A percentile compares a stretch with the other conserved stretches of the same genome.
phyloP scores from a whole-genome alignment of 1,140 invertebrate species.

The Grapholita molesta region DNA sequence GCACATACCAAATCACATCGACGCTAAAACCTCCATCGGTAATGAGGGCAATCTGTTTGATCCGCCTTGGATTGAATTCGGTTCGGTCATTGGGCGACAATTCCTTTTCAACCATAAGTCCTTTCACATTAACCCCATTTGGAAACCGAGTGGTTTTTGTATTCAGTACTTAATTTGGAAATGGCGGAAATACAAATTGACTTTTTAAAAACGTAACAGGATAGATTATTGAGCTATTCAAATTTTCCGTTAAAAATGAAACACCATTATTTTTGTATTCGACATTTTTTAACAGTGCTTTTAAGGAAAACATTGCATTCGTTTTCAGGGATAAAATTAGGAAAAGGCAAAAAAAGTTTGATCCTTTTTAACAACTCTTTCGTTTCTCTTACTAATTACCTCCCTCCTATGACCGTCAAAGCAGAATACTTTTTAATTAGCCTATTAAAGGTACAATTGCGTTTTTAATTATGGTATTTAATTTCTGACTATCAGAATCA shows the following conservation, averaged over 20 bases:
- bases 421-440: no score
- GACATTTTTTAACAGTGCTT: background rate
- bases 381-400: no score
- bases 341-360: no score
- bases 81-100: conserved; percentile 32
- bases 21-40: conserved; percentile 22
- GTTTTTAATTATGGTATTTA: no score
- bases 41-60: conserved; percentile 60
- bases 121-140: conserved; percentile 4
- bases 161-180: background rate
- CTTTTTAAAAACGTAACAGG: conserved; percentile 11
- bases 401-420: no score
- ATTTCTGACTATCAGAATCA: no score
- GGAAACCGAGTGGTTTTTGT: background rate
- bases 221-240: background rate
- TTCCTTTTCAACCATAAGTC: background rate
- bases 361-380: no score
- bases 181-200: background rate
- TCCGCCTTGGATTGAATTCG: conserved; percentile 48
- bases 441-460: no score
- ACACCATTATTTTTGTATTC: background rate
- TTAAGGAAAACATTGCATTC: no score
- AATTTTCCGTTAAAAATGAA: background rate
- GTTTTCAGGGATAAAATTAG: no score
- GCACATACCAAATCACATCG: background rate